These are phyloP conservation scores for Helicolenus hilgendorfi DNA, from an alignment of 2,797 vertebrate genomes.

Conservation along the genomic window DNA sequence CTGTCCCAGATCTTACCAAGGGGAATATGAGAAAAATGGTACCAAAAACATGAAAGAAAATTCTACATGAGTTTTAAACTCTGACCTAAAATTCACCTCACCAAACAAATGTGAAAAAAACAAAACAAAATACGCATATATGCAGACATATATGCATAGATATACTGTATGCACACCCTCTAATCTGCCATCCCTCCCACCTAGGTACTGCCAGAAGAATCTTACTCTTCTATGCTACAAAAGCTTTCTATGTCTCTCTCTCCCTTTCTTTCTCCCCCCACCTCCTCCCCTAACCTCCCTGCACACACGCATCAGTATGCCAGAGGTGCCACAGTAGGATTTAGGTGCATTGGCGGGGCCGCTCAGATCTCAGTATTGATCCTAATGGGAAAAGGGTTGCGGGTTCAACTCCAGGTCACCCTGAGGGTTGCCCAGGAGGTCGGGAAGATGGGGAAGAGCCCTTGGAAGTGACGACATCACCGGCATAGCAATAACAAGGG, in stretches of 20 bases:
- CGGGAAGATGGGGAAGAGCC: constrained; percentile 68
- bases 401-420: constrained; percentile 86
- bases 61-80: constrained; percentile 29
- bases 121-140: neutral
- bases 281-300: constrained; percentile 33
- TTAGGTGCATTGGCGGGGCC: constrained; percentile 74
- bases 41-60: neutral
- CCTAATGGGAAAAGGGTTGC: constrained; percentile 78
- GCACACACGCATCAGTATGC: constrained; percentile 80
- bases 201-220: constrained; percentile 38
- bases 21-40: neutral
- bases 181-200: neutral
- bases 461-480: constrained; percentile 80
- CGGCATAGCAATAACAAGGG: constrained; percentile 81
- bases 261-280: neutral
- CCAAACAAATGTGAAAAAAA: neutral
- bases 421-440: constrained; percentile 80
- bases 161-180: neutral
- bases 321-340: constrained; percentile 64
- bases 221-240: constrained; percentile 26
- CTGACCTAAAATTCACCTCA: constrained; percentile 55
- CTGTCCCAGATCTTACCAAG: neutral
- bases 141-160: neutral
- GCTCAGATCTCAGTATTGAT: constrained; percentile 87
- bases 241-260: constrained; percentile 6